A percentile compares a stretch with the other conserved stretches of the same genome.
Conservation (phyloP, 2,797 vertebrate species). For the Avahi laniger region DNA sequence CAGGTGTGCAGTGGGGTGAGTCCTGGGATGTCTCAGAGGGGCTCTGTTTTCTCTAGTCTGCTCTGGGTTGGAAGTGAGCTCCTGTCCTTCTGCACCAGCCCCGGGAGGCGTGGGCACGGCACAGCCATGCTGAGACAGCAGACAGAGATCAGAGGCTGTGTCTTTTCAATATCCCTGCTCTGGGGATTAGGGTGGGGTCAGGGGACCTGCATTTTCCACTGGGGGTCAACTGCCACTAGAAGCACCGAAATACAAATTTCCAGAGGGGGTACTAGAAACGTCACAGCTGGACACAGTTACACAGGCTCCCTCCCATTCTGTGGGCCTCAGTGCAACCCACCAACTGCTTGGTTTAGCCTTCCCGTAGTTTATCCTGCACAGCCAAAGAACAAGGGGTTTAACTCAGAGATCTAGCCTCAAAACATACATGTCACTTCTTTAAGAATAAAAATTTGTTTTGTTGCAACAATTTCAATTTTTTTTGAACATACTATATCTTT, state of each 20-base stretch:
- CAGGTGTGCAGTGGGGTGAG: neutral
- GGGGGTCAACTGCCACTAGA: neutral
- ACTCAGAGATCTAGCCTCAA: neutral
- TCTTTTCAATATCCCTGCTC: neutral
- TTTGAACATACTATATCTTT: neutral
- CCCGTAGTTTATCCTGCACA: neutral
- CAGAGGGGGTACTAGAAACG: neutral
- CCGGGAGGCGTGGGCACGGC: neutral
- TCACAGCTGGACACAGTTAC: neutral
- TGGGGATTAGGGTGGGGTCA: neutral
- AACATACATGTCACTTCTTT: neutral
- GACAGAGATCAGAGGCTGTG: neutral
- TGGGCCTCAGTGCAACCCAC: neutral
- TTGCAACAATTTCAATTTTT: neutral
- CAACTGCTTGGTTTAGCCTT: neutral
- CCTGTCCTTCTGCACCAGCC: neutral
- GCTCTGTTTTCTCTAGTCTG: neutral
- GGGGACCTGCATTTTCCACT: neutral
- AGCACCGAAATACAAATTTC: neutral
- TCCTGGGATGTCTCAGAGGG: neutral
- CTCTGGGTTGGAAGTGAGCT: neutral
- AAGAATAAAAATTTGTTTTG: neutral
- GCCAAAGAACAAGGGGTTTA: neutral
- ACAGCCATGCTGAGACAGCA: neutral
- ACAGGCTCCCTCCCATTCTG: neutral